Evolutionary conservation across 1,140 invertebrate species (phyloP).

Genomic region (Dinoponera quadriceps): DNA sequence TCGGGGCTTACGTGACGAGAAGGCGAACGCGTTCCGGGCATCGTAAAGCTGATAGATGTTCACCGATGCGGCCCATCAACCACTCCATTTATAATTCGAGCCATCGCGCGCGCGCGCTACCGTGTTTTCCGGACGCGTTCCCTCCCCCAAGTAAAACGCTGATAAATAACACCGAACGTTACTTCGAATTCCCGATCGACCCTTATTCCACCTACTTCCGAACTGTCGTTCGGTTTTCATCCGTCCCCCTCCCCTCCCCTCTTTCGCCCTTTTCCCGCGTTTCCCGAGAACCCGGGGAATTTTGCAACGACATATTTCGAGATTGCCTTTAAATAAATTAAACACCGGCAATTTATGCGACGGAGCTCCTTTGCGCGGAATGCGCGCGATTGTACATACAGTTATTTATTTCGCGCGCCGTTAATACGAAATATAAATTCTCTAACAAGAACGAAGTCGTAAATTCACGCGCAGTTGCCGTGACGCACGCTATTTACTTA

Average conservation of each 20-base stretch:
- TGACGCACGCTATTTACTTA: not conserved
- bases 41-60: constrained; percentile 36
- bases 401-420: constrained; percentile 3
- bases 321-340: not conserved
- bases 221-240: not conserved
- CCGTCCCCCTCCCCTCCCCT: not conserved
- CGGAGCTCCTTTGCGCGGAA: not conserved
- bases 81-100: constrained; percentile 36
- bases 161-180: not conserved
- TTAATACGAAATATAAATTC: constrained; percentile 29
- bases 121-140: constrained; percentile 15
- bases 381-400: not conserved
- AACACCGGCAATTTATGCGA: not conserved
- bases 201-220: not conserved
- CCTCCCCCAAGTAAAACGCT: not conserved
- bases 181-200: not conserved
- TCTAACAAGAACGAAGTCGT: constrained; percentile 10
- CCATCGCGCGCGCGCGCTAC: not conserved
- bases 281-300: not conserved
- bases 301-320: not conserved
- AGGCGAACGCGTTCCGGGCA: not conserved
- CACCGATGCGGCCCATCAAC: constrained; percentile 33
- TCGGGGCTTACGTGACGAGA: constrained; percentile 39
- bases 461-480: not conserved
- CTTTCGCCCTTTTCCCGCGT: not conserved